Evolutionary conservation across 2,113 vertebrate species (phyloP).

Genomic region (Burhinus oedicnemus): DNA sequence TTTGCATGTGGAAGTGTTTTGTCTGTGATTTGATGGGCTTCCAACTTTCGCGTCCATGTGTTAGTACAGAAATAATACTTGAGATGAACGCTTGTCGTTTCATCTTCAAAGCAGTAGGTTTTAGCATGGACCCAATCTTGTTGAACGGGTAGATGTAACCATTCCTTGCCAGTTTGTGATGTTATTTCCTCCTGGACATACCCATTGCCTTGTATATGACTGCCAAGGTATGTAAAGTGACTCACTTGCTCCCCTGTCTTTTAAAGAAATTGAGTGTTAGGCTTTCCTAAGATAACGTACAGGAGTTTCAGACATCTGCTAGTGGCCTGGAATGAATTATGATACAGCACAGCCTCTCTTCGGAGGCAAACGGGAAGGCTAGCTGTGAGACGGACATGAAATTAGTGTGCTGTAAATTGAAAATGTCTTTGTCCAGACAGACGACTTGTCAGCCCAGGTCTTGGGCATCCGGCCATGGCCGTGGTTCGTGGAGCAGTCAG

Average conservation of each 20-base stretch:
- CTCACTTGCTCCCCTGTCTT: conserved; percentile 12
- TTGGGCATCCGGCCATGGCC: not conserved
- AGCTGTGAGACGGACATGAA: not conserved
- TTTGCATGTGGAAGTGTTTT: not conserved
- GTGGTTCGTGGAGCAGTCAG: not conserved
- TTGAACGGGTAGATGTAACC: not conserved
- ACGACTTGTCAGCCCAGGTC: not conserved
- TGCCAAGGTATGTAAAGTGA: conserved; percentile 13
- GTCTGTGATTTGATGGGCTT: not conserved
- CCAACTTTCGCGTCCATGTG: not conserved
- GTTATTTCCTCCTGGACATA: conserved; percentile 19
- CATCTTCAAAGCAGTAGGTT: not conserved
- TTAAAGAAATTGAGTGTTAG: not conserved
- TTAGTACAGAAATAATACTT: not conserved
- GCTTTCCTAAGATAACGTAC: not conserved
- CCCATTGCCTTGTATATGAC: not conserved
- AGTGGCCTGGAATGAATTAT: not conserved
- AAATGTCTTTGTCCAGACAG: not conserved
- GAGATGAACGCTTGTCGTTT: not conserved
- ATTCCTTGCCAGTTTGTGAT: not conserved
- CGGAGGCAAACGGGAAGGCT: not conserved
- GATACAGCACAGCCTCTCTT: not conserved
- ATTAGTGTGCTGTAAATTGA: not conserved
- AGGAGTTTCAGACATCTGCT: not conserved
- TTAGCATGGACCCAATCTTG: not conserved